Conservation (phyloP, 2,113 vertebrate genomes). For the Toxotes chatareus region DNA sequence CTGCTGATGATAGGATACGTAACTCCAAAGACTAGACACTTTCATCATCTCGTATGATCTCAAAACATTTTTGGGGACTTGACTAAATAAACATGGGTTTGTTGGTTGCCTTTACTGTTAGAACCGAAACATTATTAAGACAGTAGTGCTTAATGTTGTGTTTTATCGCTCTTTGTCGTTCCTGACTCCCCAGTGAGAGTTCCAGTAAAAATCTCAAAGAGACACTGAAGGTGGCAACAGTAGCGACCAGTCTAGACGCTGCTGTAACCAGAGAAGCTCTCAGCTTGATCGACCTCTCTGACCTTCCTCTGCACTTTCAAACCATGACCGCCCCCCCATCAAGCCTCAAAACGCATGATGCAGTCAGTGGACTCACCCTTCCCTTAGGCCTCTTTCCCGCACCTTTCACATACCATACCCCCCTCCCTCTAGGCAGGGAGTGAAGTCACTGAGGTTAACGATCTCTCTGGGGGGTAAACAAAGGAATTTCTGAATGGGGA, state of each 20-base stretch:
- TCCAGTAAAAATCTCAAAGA: background rate
- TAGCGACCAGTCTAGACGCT: conserved; percentile 36
- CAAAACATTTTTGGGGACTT: background rate
- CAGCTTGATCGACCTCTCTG: conserved; percentile 19
- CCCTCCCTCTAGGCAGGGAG: conserved; percentile 17
- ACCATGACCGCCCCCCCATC: conserved; percentile 25
- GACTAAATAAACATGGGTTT: too few relatives aligned
- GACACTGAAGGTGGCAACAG: conserved; percentile 9
- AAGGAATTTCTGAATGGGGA: conserved; percentile 38
- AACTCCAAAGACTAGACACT: background rate
- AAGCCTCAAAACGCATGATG: conserved; percentile 34
- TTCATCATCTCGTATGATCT: background rate
- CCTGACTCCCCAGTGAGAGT: background rate
- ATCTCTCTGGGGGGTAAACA: conserved; percentile 43
- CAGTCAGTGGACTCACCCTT: conserved; percentile 27
- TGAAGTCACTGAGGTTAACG: conserved; percentile 36
- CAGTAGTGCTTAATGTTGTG: background rate
- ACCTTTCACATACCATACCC: conserved; percentile 67
- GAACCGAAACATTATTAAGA: background rate
- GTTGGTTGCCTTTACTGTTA: background rate
- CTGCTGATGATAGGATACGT: background rate
- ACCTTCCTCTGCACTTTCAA: conserved; percentile 49
- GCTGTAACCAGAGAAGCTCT: conserved; percentile 40
- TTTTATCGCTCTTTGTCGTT: background rate
- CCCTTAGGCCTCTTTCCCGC: conserved; percentile 39